Percentiles rank a stretch among this genome's conserved stretches.
These are phyloP conservation scores for Epizoanthus rinbou DNA, from an alignment of 92 coral and sea anemone genomes.

Conservation along the genomic window DNA sequence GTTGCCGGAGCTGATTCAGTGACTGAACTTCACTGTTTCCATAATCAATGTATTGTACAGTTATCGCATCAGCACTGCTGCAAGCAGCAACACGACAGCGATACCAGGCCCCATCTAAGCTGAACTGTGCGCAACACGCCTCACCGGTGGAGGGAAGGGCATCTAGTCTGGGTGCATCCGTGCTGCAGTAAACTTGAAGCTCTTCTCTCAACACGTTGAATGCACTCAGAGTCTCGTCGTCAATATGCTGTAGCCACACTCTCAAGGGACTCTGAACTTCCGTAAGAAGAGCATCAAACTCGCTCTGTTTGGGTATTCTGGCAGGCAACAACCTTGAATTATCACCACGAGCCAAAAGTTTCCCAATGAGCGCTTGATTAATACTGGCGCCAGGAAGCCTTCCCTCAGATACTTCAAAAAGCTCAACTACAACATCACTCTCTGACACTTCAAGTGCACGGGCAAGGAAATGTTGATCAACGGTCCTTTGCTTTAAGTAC, in stretches of 20 bases:
- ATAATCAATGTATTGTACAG: conserved; percentile 78
- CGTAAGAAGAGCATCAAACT: conserved; percentile 68
- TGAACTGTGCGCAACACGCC: conserved; percentile 70
- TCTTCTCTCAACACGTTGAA: conserved; percentile 53
- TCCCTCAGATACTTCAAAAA: conserved; percentile 56
- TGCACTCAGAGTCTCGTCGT: conserved; percentile 41
- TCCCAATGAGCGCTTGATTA: conserved; percentile 51
- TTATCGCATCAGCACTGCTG: conserved; percentile 33
- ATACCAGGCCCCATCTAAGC: conserved; percentile 74
- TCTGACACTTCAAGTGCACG: conserved; percentile 35
- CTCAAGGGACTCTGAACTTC: conserved; percentile 68
- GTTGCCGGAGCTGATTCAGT: conserved; percentile 50
- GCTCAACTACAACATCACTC: conserved; percentile 41
- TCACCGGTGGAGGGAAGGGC: conserved; percentile 57
- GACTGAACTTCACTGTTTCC: conserved; percentile 77
- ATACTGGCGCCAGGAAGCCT: conserved; percentile 45
- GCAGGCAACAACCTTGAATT: conserved; percentile 25
- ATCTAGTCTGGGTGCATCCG: conserved; percentile 34
- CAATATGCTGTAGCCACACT: conserved; percentile 71
- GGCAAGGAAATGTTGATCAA: conserved; percentile 55
- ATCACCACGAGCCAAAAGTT: conserved; percentile 31
- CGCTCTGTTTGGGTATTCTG: conserved; percentile 49
- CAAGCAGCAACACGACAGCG: conserved; percentile 70
- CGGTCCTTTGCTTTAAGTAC: conserved; percentile 48
- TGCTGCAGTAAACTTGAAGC: conserved; percentile 55